Base-by-base conservation (phyloP, 2,888 invertebrate genomes). In the Xylota segnis region DNA sequence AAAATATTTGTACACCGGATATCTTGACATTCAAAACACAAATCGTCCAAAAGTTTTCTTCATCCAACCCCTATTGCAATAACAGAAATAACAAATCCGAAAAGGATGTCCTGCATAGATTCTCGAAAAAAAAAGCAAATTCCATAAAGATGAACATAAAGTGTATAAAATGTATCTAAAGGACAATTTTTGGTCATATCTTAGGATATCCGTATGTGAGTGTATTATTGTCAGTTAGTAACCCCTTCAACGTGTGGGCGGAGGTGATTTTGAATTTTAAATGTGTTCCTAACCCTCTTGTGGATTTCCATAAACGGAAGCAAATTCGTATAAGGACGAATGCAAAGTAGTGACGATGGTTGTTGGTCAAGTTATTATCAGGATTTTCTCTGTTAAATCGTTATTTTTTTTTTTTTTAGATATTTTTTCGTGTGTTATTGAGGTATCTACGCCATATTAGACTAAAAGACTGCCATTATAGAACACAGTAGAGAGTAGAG, bases 11-110 rank as follows among this genome's bases (percentile, higher is more conserved):
- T 72, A 59, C 66, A 86, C 86, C 86, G 86, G 86, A 86, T 86
- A 86, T 86, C 86, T 86, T 82, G 86, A 86, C 84, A 81, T 84
- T 84, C 81, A 63, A 81, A 72, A 86, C 76, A 77, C 86, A 86
- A 86, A 86, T 86, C 71, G 86, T 82, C 71, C 27, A 82, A 68
- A 74, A 56, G 45, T 77, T 72, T 71, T 56, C 65, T 52, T 9
- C 65, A 54, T 65, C 23, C 75, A 76, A 71, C 81, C 81, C 5
- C 5, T 2, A 9, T 75, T 47, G 40, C 12, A 4, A 58, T 63
- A 56, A 56, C 56, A 71, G 71, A 65, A 54, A 9, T 45, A 59
- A 52, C 71, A 82, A 82, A 86, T 86, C 82, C 72, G 14, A 68
- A 82, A 82, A 82, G 86, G 86, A 86, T 82, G 76, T 86, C 86